A percentile compares a stretch with the other conserved stretches of the same genome.
Conservation (phyloP, 2,113 vertebrate species). For the Lipophrys pholis region DNA sequence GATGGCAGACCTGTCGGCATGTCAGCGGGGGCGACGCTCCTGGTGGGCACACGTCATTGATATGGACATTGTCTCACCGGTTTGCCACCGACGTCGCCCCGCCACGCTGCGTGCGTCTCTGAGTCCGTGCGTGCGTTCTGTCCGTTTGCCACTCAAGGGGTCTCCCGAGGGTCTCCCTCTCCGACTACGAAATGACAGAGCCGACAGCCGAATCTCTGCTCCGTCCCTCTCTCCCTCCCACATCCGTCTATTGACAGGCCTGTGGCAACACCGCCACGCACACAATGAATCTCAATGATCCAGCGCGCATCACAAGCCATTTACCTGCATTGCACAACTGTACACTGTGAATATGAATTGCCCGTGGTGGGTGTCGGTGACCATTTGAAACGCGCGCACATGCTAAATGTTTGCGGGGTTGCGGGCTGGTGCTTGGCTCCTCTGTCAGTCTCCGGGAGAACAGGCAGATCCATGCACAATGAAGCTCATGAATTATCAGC, state of each 20-base stretch:
- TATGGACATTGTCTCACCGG: conserved; percentile 48
- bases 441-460: conserved; percentile 54
- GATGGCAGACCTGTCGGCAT: conserved; percentile 24
- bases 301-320: conserved; percentile 51
- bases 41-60: conserved; percentile 48
- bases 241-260: conserved; percentile 62
- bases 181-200: conserved; percentile 74
- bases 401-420: conserved; percentile 44
- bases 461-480: conserved; percentile 59
- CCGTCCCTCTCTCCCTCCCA: conserved; percentile 29
- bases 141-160: conserved; percentile 58
- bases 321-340: conserved; percentile 65
- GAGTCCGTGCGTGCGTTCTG: conserved; percentile 29
- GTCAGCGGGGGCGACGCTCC: conserved; percentile 28
- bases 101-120: conserved; percentile 25
- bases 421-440: background rate
- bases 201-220: conserved; percentile 66
- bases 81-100: too few species aligned
- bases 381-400: conserved; percentile 60
- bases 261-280: conserved; percentile 45
- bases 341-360: conserved; percentile 70
- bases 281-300: conserved; percentile 75
- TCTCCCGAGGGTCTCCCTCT: conserved; percentile 63
- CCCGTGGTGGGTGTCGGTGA: conserved; percentile 41
- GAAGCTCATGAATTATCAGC: conserved; percentile 74